Conservation (phyloP, 1,140 invertebrate genomes). For the Pseudomyrmex sp. region DNA sequence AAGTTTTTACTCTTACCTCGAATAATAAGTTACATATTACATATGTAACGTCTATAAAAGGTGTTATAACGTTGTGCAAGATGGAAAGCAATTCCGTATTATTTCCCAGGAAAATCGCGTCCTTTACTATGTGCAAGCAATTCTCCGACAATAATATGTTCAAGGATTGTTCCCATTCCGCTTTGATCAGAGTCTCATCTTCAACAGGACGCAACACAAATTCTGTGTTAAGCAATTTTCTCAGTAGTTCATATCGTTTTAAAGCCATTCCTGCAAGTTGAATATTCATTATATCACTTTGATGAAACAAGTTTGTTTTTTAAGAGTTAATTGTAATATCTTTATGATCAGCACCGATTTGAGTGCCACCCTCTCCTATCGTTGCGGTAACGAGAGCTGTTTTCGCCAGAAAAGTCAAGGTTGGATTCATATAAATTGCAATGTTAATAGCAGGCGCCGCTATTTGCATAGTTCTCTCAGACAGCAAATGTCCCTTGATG, state of each 20-base stretch:
- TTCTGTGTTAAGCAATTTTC: constrained; percentile 86
- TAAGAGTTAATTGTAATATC: constrained; percentile 13
- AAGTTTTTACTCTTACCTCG: constrained; percentile 78
- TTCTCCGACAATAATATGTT: constrained; percentile 82
- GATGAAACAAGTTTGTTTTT: neutral
- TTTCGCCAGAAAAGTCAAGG: constrained; percentile 88
- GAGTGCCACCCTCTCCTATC: constrained; percentile 76
- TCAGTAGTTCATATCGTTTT: constrained; percentile 83
- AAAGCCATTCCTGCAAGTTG: constrained; percentile 82
- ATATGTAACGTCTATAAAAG: constrained; percentile 84
- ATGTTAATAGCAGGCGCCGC: constrained; percentile 89
- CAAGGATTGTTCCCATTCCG: constrained; percentile 85
- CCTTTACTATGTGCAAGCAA: constrained; percentile 76
- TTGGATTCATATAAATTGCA: constrained; percentile 91
- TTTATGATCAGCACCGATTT: constrained; percentile 53
- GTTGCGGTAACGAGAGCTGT: constrained; percentile 83
- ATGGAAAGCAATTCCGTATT: constrained; percentile 83
- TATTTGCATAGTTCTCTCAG: constrained; percentile 88
- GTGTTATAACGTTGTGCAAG: constrained; percentile 84
- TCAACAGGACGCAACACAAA: constrained; percentile 84
- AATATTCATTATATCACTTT: constrained; percentile 20
- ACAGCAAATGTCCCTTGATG: constrained; percentile 88
- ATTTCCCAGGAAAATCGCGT: constrained; percentile 76
- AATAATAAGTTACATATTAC: constrained; percentile 80
- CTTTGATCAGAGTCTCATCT: constrained; percentile 77